Percentiles rank a stretch among this genome's conserved stretches.
Evolutionary conservation across 1,140 invertebrate species (phyloP).

Genomic region (Agraylea sexmaculata): DNA sequence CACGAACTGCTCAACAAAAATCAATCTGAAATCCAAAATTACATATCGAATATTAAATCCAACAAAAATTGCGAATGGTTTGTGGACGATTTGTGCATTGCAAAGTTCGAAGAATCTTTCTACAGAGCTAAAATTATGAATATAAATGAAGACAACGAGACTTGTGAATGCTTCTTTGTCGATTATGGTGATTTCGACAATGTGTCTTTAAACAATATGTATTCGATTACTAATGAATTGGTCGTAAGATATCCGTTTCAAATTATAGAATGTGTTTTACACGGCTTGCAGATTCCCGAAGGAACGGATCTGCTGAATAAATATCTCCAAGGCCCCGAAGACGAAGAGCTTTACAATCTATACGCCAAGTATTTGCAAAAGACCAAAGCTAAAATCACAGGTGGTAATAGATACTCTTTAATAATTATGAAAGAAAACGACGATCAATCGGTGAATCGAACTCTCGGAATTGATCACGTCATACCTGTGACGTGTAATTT

Average conservation of each 20-base stretch:
- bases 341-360: slow-evolving; percentile 25
- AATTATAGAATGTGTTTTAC: slow-evolving; percentile 35
- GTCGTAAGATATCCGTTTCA: slow-evolving; percentile 33
- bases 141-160: slow-evolving; percentile 12
- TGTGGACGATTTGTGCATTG: slow-evolving; percentile 29
- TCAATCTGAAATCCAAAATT: slow-evolving; percentile 28
- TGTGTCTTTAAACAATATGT: slow-evolving; percentile 23
- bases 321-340: slow-evolving; percentile 23
- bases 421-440: slow-evolving; percentile 27
- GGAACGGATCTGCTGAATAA: slow-evolving; percentile 30
- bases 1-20: slow-evolving; percentile 26
- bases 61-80: slow-evolving; percentile 19
- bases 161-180: slow-evolving; percentile 34
- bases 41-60: slow-evolving; percentile 20
- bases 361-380: slow-evolving; percentile 30
- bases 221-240: slow-evolving; percentile 27
- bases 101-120: slow-evolving; percentile 28
- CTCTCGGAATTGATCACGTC: slow-evolving; percentile 29
- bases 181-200: slow-evolving; percentile 32
- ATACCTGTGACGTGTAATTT: slow-evolving; percentile 24
- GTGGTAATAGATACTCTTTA: slow-evolving; percentile 32
- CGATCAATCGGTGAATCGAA: slow-evolving; percentile 27
- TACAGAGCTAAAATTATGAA: slow-evolving; percentile 31
- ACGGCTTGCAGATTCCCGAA: slow-evolving; percentile 27
- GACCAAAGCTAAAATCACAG: slow-evolving; percentile 27